phyloP scores from a whole-genome alignment of 2,888 invertebrate genomes.

The Drosophila nr. fundita region DNA sequence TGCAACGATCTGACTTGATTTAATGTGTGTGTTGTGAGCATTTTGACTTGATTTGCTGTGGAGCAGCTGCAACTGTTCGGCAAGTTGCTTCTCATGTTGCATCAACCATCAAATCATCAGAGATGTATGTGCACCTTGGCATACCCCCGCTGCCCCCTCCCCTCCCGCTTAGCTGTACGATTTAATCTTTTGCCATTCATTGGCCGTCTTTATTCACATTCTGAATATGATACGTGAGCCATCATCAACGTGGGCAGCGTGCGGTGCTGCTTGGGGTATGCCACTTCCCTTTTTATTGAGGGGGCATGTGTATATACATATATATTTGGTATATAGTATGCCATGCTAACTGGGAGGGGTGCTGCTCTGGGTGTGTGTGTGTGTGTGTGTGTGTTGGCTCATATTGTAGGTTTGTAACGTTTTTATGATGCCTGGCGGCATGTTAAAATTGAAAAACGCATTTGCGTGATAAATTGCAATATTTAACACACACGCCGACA shows the following conservation, averaged over 20 bases:
- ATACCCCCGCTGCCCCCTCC: neutral
- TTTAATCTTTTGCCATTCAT: slow-evolving; percentile 31
- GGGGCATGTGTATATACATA: slow-evolving; percentile 14
- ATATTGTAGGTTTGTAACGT: slow-evolving; percentile 79
- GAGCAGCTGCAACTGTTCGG: slow-evolving; percentile 31
- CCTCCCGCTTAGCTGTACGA: neutral
- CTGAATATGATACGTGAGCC: slow-evolving; percentile 53
- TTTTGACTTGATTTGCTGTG: slow-evolving; percentile 6
- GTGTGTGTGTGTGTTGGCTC: slow-evolving; percentile 60
- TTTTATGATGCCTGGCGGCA: slow-evolving; percentile 84
- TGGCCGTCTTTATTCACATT: slow-evolving; percentile 16
- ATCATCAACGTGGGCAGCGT: slow-evolving; percentile 59
- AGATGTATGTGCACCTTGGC: slow-evolving; percentile 7
- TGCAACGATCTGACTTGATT: neutral
- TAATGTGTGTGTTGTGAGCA: neutral
- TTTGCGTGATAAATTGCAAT: slow-evolving; percentile 85
- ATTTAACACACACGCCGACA: slow-evolving; percentile 81
- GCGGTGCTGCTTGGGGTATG: slow-evolving; percentile 39
- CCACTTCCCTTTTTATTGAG: slow-evolving; percentile 26
- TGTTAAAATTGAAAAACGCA: slow-evolving; percentile 85
- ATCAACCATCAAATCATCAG: slow-evolving; percentile 23
- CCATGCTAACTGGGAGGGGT: slow-evolving; percentile 7
- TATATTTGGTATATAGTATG: neutral
- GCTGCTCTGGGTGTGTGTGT: slow-evolving; percentile 26
- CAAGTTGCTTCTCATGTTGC: slow-evolving; percentile 22